Conservation (phyloP, 2,797 vertebrate genomes). For the Lutjanus argentimaculatus region DNA sequence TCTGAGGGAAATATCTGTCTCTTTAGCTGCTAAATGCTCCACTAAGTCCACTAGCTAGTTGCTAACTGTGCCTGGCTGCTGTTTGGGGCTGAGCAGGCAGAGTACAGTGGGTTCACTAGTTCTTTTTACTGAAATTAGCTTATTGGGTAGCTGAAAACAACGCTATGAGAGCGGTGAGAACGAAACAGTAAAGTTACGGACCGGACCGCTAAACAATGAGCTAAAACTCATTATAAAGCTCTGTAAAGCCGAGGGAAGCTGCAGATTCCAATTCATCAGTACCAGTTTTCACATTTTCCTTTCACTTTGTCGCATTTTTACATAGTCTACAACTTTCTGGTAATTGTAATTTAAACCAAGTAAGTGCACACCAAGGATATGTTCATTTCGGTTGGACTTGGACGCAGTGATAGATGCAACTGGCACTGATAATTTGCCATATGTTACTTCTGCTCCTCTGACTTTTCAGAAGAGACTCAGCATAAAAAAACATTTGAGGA, state of each 20-base stretch:
- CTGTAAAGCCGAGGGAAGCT: no score
- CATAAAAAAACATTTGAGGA: neutral
- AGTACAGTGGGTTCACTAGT: neutral
- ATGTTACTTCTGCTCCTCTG: neutral
- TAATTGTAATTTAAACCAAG: neutral
- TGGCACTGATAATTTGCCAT: neutral
- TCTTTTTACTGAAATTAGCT: no score
- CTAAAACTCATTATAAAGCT: neutral
- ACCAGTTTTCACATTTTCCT: no score
- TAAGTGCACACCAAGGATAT: neutral
- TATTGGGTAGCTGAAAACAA: neutral
- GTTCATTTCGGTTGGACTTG: neutral
- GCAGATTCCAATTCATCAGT: no score
- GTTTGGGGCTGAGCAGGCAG: neutral
- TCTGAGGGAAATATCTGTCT: neutral
- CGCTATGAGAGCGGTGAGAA: neutral
- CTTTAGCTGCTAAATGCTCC: no score
- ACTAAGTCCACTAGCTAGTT: no score
- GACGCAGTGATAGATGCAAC: neutral
- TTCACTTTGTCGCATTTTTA: neutral
- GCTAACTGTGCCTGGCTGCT: no score
- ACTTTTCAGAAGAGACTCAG: constrained; percentile 16
- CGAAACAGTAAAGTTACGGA: neutral
- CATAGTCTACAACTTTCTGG: neutral
- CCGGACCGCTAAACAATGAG: neutral